Evolutionary conservation across 2,888 invertebrate genomes (phyloP).

Genomic region (Apeira syringaria): DNA sequence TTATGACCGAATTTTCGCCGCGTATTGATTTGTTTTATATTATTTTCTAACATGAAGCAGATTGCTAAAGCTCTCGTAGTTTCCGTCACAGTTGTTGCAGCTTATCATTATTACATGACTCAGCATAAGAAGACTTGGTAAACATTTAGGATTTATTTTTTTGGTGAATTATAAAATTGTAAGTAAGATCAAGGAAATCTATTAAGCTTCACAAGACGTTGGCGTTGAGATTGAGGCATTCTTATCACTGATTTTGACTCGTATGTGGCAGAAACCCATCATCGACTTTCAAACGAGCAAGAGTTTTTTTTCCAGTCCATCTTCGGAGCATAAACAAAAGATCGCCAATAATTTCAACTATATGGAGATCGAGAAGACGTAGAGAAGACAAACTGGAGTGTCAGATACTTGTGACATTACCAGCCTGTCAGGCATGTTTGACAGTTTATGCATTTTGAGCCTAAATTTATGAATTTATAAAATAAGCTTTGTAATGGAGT

Average conservation of each 20-base stretch:
- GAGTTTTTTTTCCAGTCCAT: too few relatives aligned
- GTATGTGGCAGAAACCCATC: too few relatives aligned
- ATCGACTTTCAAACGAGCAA: too few relatives aligned
- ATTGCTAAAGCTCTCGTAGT: conserved; percentile 41
- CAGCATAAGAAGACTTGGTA: conserved; percentile 21
- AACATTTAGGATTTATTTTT: too few relatives aligned
- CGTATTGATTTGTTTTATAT: conserved; percentile 3
- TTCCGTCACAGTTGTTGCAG: conserved; percentile 43
- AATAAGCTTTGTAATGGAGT: conserved; percentile 40
- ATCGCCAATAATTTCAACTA: too few relatives aligned
- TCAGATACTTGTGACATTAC: too few relatives aligned
- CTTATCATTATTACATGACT: conserved; percentile 45
- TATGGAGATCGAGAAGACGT: too few relatives aligned
- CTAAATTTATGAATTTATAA: conserved; percentile 12
- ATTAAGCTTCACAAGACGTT: too few relatives aligned
- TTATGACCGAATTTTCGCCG: conserved; percentile 1
- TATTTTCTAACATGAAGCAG: conserved; percentile 38
- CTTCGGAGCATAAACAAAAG: too few relatives aligned
- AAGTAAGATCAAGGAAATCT: too few relatives aligned
- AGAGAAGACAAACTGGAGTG: too few relatives aligned
- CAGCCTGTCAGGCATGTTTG: neutral
- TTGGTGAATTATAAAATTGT: too few relatives aligned
- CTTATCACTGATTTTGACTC: neutral
- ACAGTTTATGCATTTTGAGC: conserved; percentile 2
- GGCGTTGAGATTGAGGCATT: neutral